Evolutionary conservation across 2,888 invertebrate genomes (phyloP), one percentile per base, ranked within the genome.

Genomic region (Aradus depressus): DNA sequence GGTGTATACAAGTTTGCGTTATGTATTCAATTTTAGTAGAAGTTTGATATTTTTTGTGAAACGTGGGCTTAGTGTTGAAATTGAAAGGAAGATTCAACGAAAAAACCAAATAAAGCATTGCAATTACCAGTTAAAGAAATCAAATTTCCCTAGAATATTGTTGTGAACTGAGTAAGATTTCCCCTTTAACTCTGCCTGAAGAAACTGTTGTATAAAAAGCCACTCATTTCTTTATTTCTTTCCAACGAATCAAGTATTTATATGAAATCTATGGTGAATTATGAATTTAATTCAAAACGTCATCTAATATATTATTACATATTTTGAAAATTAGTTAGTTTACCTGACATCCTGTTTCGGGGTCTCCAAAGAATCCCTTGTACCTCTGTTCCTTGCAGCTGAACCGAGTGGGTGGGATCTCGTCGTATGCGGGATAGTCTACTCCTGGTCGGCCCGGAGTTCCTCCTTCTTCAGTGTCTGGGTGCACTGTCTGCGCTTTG

Each of bases 321-420:
- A n/a, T n/a, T n/a, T 28, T 28, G 8, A 28, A 28, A 28, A 28
- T 6, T 37, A 25, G 34, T 10, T 25, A 16, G 12, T 4, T 65
- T 67, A 83, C 84, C 75, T 90, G 89, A 65, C 89, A 90, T 61
- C 81, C 77, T 4, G 89, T 86, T 60, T 84, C 84, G 10, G 88
- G 84, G 69, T 90, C 89, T 3, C 88, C 89, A 62, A 89, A 89
- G 70, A 89, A 90, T 53, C 89, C 89, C 63, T 89, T 89, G 67
- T 90, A 89, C 21, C 89, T 73, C 65, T 90, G 89, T 54, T 83
- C 77, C 62, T 84, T 84, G 68, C 89, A 90, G 63, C 78, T 78
- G 65, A 89, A 89, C 57, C 71, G 74, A 0, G 89, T 89, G 53
- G 73, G 71, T 0, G 89, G 89, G 53, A 89, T 88, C 25, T 71